Conservation (phyloP, 2,113 vertebrate genomes). For the Eptesicus fuscus region DNA sequence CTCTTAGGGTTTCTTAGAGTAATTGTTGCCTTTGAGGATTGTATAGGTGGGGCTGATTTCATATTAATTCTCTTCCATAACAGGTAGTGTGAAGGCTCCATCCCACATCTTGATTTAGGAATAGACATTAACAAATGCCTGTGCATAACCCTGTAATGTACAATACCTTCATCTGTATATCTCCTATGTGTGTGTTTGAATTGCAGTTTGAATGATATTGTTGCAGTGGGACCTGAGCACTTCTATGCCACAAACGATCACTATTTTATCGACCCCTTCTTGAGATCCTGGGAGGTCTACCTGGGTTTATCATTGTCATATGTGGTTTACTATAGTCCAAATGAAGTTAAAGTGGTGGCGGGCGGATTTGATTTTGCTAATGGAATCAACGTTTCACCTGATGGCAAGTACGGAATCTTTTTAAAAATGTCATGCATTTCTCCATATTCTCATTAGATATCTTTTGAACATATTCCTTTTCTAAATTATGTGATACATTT, state of each 20-base stretch:
- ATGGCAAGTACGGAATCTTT: constrained; percentile 85
- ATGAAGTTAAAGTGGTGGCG: constrained; percentile 87
- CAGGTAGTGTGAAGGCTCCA: not conserved
- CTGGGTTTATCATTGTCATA: constrained; percentile 85
- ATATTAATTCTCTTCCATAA: not conserved
- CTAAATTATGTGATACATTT: not conserved
- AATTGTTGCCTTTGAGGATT: not conserved
- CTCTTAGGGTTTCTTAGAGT: not conserved
- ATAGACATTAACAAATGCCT: not conserved
- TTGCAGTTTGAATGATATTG: constrained; percentile 91
- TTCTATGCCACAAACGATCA: constrained; percentile 96
- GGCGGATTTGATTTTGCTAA: constrained; percentile 87
- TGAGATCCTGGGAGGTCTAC: constrained; percentile 81
- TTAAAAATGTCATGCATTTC: not conserved
- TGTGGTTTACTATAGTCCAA: constrained; percentile 91
- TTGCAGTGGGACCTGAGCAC: constrained; percentile 88
- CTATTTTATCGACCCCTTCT: constrained; percentile 81
- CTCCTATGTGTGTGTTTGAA: constrained; percentile 20
- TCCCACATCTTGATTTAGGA: not conserved
- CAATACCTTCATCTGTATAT: not conserved
- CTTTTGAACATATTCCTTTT: not conserved
- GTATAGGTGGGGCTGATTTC: not conserved
- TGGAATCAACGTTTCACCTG: constrained; percentile 92
- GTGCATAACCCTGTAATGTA: accelerated
- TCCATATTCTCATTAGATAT: not conserved